Evolutionary conservation across 2,888 invertebrate genomes (phyloP).

Genomic region (Synanthedon formicaeformis): DNA sequence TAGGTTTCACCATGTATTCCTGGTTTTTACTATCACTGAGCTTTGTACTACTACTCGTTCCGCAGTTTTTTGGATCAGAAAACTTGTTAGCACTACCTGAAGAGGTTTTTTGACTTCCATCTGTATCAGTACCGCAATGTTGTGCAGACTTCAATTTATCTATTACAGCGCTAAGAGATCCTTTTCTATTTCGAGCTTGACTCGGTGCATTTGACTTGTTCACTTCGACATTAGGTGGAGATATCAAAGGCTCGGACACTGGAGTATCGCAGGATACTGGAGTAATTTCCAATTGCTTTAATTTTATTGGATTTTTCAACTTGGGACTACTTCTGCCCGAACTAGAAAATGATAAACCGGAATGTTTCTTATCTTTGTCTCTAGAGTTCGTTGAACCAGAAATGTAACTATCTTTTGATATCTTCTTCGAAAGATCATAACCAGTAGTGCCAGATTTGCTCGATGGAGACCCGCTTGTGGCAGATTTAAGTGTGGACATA

Average conservation of each 20-base stretch:
- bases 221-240: slow-evolving; percentile 68
- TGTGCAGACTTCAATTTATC: slow-evolving; percentile 87
- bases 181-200: slow-evolving; percentile 77
- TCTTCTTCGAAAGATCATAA: slow-evolving; percentile 68
- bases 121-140: slow-evolving; percentile 71
- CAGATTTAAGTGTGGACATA: slow-evolving; percentile 88
- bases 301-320: slow-evolving; percentile 75
- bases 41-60: slow-evolving; percentile 45
- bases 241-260: slow-evolving; percentile 51
- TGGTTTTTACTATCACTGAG: slow-evolving; percentile 73
- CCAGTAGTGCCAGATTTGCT: slow-evolving; percentile 69
- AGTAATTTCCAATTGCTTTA: slow-evolving; percentile 76
- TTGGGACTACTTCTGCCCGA: slow-evolving; percentile 75
- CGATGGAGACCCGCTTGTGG: slow-evolving; percentile 77
- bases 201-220: slow-evolving; percentile 72
- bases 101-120: slow-evolving; percentile 59
- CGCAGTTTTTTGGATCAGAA: slow-evolving; percentile 59
- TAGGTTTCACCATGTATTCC: slow-evolving; percentile 91
- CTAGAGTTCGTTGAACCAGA: slow-evolving; percentile 52
- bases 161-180: slow-evolving; percentile 86
- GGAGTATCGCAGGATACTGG: slow-evolving; percentile 65
- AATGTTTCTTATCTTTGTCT: slow-evolving; percentile 70
- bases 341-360: slow-evolving; percentile 58
- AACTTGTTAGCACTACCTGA: slow-evolving; percentile 52
- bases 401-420: slow-evolving; percentile 58